Conservation (phyloP, 2,888 invertebrate species). For the Melieria crassipennis region DNA sequence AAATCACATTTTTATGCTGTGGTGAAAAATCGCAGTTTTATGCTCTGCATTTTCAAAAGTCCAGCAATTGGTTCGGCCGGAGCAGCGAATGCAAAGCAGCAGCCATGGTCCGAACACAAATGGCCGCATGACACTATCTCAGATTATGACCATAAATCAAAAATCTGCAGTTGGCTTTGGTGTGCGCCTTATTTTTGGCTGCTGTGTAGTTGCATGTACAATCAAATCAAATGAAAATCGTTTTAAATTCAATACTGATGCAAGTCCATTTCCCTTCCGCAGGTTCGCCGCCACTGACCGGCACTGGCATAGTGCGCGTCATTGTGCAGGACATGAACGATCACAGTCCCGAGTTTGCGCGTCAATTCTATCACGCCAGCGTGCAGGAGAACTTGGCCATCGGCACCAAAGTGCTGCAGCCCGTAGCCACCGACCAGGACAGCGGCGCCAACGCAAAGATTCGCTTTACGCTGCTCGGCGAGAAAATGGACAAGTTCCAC, state of each 20-base stretch:
- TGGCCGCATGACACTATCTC: not conserved
- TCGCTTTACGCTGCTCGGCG: slow-evolving; percentile 84
- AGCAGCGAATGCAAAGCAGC: no score
- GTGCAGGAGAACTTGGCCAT: slow-evolving; percentile 85
- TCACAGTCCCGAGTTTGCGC: slow-evolving; percentile 87
- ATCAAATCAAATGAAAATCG: not conserved
- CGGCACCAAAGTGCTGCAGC: slow-evolving; percentile 80
- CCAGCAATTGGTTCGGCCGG: no score
- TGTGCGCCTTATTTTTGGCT: not conserved
- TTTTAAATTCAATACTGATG: no score
- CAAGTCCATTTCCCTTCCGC: slow-evolving; percentile 55
- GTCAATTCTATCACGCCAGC: slow-evolving; percentile 80
- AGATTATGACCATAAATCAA: slow-evolving; percentile 3
- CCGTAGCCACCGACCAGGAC: slow-evolving; percentile 84
- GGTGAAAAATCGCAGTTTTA: no score
- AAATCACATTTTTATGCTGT: no score
- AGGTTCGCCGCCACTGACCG: slow-evolving; percentile 93
- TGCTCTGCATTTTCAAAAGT: no score
- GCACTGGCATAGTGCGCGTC: slow-evolving; percentile 89
- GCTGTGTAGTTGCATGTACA: not conserved
- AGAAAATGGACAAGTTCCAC: slow-evolving; percentile 81
- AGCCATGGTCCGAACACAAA: no score
- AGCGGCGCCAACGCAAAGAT: slow-evolving; percentile 87
- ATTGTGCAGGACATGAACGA: slow-evolving; percentile 95
- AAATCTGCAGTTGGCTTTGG: no score